These are phyloP conservation scores for Macrobrachium nipponense DNA, from an alignment of 1,140 invertebrate genomes.

Conservation along the genomic window DNA sequence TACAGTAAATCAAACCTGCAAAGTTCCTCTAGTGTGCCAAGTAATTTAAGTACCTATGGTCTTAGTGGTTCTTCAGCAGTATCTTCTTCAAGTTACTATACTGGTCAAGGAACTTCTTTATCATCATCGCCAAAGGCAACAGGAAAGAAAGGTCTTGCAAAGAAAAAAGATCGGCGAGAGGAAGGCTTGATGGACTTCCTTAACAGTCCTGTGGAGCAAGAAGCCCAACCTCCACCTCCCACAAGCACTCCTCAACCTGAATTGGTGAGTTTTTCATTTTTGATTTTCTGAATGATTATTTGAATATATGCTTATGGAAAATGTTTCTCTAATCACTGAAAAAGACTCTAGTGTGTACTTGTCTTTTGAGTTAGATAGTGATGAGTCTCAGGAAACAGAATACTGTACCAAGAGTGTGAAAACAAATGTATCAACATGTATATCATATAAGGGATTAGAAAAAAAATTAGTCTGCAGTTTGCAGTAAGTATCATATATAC, in stretches of 20 bases:
- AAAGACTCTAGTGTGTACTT: background rate
- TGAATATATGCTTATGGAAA: background rate
- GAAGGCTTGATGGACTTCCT: slow-evolving; percentile 45
- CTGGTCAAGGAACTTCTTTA: slow-evolving; percentile 21
- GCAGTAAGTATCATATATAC: background rate
- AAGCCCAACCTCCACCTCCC: background rate
- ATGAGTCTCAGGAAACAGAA: background rate
- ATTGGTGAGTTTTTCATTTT: slow-evolving; percentile 8
- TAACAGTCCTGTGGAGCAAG: slow-evolving; percentile 40
- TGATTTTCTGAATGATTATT: background rate
- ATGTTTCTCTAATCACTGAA: background rate
- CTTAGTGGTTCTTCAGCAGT: slow-evolving; percentile 30
- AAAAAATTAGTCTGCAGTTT: background rate
- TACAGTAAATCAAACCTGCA: slow-evolving; percentile 30
- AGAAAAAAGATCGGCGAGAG: slow-evolving; percentile 31
- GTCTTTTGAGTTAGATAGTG: background rate
- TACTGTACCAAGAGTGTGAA: no score
- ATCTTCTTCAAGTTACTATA: slow-evolving; percentile 58
- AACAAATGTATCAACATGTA: background rate
- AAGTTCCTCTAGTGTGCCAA: slow-evolving; percentile 59
- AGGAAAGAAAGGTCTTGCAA: slow-evolving; percentile 9
- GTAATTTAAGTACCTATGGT: slow-evolving; percentile 55
- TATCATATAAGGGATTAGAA: background rate
- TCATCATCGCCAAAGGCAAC: slow-evolving; percentile 27
- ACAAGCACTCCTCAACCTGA: slow-evolving; percentile 16